Evolutionary conservation across 2,888 invertebrate genomes (phyloP).

Genomic region (Thera obeliscata): DNA sequence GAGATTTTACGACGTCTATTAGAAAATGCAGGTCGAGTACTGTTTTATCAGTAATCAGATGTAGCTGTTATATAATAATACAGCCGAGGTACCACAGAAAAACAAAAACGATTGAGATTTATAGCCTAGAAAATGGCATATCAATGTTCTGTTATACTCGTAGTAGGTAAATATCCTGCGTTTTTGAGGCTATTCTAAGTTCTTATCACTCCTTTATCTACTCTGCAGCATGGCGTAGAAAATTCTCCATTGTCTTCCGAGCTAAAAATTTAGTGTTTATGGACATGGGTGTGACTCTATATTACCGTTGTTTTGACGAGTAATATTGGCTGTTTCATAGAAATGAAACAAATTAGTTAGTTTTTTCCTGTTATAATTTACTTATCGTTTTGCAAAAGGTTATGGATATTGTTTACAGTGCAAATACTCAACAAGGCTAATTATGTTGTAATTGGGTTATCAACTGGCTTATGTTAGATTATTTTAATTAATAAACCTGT

Average conservation of each 20-base stretch:
- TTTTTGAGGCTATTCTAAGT: neutral
- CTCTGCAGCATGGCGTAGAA: neutral
- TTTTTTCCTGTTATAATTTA: conserved; percentile 48
- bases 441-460: conserved; percentile 22
- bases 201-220: neutral
- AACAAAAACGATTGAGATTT: too few relatives aligned
- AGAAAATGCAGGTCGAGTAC: too few relatives aligned
- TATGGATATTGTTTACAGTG: conserved; percentile 23
- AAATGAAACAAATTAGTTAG: conserved; percentile 47
- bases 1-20: too few relatives aligned
- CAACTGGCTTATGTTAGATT: neutral
- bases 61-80: too few relatives aligned
- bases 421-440: conserved; percentile 4
- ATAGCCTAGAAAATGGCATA: too few relatives aligned
- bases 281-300: conserved; percentile 58
- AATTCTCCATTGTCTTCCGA: conserved; percentile 1
- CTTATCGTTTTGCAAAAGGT: conserved; percentile 34
- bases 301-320: conserved; percentile 56
- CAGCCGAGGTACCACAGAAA: too few relatives aligned
- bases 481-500: neutral
- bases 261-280: conserved; percentile 54
- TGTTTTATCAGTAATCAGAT: too few relatives aligned
- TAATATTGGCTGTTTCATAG: conserved; percentile 56
- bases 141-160: too few relatives aligned
- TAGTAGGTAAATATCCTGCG: neutral